Percentiles rank a stretch among this genome's conserved stretches.
Conservation (phyloP, 2,888 invertebrate species). For the Parnassius orleans region DNA sequence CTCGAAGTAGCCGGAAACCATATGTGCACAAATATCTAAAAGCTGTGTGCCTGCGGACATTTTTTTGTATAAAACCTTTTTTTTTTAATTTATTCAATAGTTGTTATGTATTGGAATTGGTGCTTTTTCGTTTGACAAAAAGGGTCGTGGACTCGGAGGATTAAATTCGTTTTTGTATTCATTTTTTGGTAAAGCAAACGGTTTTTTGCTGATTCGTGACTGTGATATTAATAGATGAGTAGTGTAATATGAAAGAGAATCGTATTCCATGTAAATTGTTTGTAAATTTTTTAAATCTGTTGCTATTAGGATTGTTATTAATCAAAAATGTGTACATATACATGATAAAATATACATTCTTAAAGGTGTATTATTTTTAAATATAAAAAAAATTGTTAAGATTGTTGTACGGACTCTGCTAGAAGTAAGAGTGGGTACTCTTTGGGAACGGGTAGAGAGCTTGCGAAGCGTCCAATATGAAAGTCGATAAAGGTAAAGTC, state of each 20-base stretch:
- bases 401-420: no score
- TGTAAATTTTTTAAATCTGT: background rate
- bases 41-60: slow-evolving; percentile 65
- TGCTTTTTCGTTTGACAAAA: slow-evolving; percentile 68
- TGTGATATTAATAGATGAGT: slow-evolving; percentile 70
- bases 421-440: no score
- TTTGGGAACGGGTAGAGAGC: no score
- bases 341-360: no score
- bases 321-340: no score
- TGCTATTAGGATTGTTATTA: no score
- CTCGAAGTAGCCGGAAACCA: slow-evolving; percentile 79
- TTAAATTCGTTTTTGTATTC: slow-evolving; percentile 70
- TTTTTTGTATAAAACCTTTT: slow-evolving; percentile 51
- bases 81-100: slow-evolving; percentile 77
- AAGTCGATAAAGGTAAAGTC: no score
- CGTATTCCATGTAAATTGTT: background rate
- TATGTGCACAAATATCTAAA: slow-evolving; percentile 78
- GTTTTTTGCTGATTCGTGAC: slow-evolving; percentile 53
- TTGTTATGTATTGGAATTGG: slow-evolving; percentile 66
- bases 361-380: no score
- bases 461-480: no score
- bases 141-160: slow-evolving; percentile 63
- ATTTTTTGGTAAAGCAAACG: slow-evolving; percentile 53
- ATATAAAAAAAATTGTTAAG: no score
- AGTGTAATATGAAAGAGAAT: slow-evolving; percentile 53